Conservation (phyloP, 2,888 invertebrate species). For the Pedicia rivosa region DNA sequence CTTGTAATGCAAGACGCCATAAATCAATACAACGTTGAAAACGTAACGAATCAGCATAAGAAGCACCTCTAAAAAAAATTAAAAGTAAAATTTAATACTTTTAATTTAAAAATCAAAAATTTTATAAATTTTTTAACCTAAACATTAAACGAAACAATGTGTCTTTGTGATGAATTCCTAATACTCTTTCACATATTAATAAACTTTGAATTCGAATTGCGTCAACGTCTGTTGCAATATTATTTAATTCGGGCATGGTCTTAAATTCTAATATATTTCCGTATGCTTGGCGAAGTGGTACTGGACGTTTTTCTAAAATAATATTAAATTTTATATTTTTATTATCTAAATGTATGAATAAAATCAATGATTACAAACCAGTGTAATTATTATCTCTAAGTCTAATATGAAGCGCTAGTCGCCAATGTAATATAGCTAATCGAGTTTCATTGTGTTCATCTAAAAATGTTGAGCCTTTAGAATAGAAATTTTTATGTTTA, state of each 20-base stretch:
- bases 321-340: neutral
- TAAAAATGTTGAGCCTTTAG: slow-evolving; percentile 55
- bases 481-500: neutral
- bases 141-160: slow-evolving; percentile 64
- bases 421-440: slow-evolving; percentile 61
- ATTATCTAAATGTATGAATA: slow-evolving; percentile 4
- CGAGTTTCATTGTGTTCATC: slow-evolving; percentile 70
- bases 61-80: slow-evolving; percentile 50
- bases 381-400: slow-evolving; percentile 23
- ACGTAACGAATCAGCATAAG: slow-evolving; percentile 53
- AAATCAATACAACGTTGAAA: slow-evolving; percentile 76
- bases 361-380: neutral
- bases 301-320: slow-evolving; percentile 36
- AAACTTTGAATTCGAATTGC: slow-evolving; percentile 75
- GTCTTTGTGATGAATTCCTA: slow-evolving; percentile 76
- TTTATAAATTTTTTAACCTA: no score
- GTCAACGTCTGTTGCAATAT: slow-evolving; percentile 64
- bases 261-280: slow-evolving; percentile 58
- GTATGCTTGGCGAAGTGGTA: slow-evolving; percentile 44
- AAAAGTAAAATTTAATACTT: no score
- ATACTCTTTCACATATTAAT: slow-evolving; percentile 71
- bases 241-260: slow-evolving; percentile 51
- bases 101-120: no score
- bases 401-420: slow-evolving; percentile 54
- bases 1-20: slow-evolving; percentile 69